Conservation (phyloP, 2,888 invertebrate species). For the Nemurella pictetii region DNA sequence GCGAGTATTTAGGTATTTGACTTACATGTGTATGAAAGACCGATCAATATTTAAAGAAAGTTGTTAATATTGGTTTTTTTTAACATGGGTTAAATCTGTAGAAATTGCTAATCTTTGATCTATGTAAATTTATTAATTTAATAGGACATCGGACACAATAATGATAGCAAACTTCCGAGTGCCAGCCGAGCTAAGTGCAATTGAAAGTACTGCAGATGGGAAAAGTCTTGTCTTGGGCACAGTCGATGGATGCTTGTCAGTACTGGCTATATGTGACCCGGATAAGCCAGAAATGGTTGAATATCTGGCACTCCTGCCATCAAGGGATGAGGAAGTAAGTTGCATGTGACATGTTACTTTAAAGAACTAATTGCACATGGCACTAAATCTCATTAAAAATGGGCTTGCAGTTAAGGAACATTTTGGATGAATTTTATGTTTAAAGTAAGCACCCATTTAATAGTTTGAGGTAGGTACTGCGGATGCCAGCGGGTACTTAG, state of each 20-base stretch:
- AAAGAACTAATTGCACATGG: not conserved
- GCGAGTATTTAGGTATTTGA: conserved; percentile 79
- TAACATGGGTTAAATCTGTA: no score
- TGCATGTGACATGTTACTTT: conserved; percentile 17
- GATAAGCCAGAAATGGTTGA: conserved; percentile 65
- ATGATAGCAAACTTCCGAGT: conserved; percentile 92
- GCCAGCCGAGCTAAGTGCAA: conserved; percentile 84
- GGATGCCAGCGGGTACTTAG: no score
- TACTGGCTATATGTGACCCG: conserved; percentile 79
- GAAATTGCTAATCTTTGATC: not conserved
- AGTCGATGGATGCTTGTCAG: conserved; percentile 90
- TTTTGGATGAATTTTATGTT: no score
- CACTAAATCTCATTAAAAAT: no score
- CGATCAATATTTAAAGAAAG: no score
- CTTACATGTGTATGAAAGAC: no score
- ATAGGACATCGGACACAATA: conserved; percentile 83
- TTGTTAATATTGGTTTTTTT: no score
- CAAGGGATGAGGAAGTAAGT: conserved; percentile 67
- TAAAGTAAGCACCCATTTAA: no score
- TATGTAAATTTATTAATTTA: conserved; percentile 38
- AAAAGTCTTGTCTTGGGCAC: conserved; percentile 84
- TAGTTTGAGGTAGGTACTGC: no score
- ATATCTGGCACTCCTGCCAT: conserved; percentile 68
- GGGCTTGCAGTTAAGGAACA: no score
- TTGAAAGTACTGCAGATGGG: conserved; percentile 84